Evolutionary conservation across 2,888 invertebrate species (phyloP), one percentile per base, ranked within the genome.

Genomic region (Pterobdella sp.): DNA sequence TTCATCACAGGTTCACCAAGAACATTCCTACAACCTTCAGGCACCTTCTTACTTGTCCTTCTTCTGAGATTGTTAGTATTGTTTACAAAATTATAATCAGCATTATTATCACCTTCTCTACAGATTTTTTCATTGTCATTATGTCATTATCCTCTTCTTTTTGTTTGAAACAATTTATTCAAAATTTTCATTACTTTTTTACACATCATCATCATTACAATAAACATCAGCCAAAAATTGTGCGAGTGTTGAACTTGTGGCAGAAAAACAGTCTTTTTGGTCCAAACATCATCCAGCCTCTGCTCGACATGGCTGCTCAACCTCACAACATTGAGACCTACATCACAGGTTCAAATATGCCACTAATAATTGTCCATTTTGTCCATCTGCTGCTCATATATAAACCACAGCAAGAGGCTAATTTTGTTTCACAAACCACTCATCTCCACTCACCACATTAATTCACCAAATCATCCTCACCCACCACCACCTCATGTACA

Each of bases 211-310:
- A 42, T 18, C 42, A 14, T 18, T 18, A 7, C 60, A 22, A 14
- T 26, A 4, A 7, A 7, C 60, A 35, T 7, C 63, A 92, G 90
- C 91, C 94, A 80, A 94, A 95, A 85, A 91, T 98, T 70, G 94
- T 97, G 74, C 86, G 97, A 75, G 97, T 98, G 22, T 86, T 98
- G 68, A 97, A 98, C 85, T 85, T 98, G 72, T 98, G 98, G 98
- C 95, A 95, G 84, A 95, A 96, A 83, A 96, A 97, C 84, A 90
- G 90, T 84, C 95, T 98, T 1, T 97, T 96, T 84, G 89, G 90
- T 26, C 89, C 93, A 0, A 94, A 94, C 81, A 91, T 94, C 0
- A 93, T 97, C 77, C 94, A 84, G 74, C 81, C 83, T 1, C 77
- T 84, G 31, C 77, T 83, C 56, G 83, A 83, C 76, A 75, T 83